Conservation (phyloP, 2,797 vertebrate genomes). For the Sus cebifrons region DNA sequence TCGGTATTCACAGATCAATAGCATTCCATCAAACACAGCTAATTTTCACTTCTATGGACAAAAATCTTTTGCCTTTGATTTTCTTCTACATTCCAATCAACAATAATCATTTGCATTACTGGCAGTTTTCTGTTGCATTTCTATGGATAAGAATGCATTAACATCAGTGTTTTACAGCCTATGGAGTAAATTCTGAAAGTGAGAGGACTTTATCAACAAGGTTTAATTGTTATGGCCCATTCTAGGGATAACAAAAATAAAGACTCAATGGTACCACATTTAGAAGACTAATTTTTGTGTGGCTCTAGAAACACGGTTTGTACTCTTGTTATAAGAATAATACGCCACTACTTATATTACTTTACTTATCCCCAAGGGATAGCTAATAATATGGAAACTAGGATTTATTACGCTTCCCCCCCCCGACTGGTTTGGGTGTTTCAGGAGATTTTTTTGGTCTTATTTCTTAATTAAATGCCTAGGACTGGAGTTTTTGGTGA, state of each 20-base stretch:
- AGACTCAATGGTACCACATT: not conserved
- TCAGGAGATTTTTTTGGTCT: not conserved
- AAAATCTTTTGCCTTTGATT: not conserved
- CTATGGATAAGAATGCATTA: not conserved
- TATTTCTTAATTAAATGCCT: slow-evolving; percentile 41
- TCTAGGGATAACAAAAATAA: slow-evolving; percentile 48
- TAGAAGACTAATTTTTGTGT: not conserved
- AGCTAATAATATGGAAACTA: not conserved
- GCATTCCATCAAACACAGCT: not conserved
- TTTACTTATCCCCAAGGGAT: not conserved
- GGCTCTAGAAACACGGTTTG: slow-evolving; percentile 40
- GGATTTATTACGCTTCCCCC: not conserved
- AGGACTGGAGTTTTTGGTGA: not conserved
- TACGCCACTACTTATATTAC: not conserved
- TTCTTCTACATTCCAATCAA: not conserved
- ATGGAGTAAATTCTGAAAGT: not conserved
- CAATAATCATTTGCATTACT: not conserved
- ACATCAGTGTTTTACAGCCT: not conserved
- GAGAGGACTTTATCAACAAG: not conserved
- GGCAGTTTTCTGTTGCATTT: not conserved
- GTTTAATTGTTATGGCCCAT: not conserved
- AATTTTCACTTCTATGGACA: slow-evolving; percentile 49
- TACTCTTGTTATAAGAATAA: slow-evolving; percentile 27
- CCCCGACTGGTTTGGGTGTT: not conserved
- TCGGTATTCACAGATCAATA: not conserved